phyloP scores from a whole-genome alignment of 2,888 invertebrate genomes.

The Cosmopolites sordidus region DNA sequence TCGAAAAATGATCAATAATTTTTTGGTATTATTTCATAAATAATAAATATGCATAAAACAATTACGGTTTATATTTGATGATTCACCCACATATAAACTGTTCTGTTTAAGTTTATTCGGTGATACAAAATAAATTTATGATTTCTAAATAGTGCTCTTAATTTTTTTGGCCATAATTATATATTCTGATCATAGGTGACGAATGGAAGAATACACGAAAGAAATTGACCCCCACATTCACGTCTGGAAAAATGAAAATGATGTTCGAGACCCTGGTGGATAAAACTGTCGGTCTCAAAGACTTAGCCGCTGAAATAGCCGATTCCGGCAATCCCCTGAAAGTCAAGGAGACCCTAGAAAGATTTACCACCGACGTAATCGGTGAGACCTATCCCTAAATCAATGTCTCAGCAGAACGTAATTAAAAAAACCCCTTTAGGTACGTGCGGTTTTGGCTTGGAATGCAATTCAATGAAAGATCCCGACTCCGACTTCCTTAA shows the following conservation, averaged over 20 bases:
- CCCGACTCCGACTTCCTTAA: constrained; percentile 48
- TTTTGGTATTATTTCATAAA: too few species aligned
- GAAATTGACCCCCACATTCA: constrained; percentile 46
- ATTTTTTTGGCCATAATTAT: too few species aligned
- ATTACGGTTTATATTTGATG: too few species aligned
- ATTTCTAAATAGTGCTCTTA: too few species aligned
- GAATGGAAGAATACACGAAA: constrained; percentile 46
- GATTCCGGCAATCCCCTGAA: constrained; percentile 28
- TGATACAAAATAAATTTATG: too few species aligned
- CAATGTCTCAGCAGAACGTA: background rate
- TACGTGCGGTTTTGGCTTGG: constrained; percentile 54
- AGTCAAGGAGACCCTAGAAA: constrained; percentile 49
- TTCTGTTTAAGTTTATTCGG: too few species aligned
- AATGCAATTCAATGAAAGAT: constrained; percentile 53
- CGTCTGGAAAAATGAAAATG: constrained; percentile 37
- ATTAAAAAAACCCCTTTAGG: background rate
- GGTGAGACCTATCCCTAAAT: constrained; percentile 35
- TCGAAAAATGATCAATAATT: too few species aligned
- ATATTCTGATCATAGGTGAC: too few species aligned
- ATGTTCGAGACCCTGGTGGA: constrained; percentile 42
- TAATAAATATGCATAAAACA: too few species aligned
- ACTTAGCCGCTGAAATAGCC: constrained; percentile 28
- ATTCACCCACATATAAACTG: too few species aligned
- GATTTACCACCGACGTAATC: constrained; percentile 56
- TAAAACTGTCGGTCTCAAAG: constrained; percentile 35